phyloP scores from a whole-genome alignment of 1,140 invertebrate genomes.

The Colletes gigas region DNA sequence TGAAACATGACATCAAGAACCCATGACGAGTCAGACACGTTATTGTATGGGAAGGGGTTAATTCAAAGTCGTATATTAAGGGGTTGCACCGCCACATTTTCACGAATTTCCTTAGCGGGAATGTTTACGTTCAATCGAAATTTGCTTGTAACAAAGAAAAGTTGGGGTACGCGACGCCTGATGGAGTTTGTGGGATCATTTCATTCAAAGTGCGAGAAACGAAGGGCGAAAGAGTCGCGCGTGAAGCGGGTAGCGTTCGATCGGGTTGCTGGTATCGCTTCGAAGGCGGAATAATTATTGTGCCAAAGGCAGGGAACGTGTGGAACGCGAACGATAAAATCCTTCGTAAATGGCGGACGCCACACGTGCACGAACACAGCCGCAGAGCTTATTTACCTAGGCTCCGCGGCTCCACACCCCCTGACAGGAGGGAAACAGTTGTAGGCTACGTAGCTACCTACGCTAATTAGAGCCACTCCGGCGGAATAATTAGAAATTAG shows the following conservation, averaged over 20 bases:
- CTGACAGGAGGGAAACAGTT: slow-evolving; percentile 36
- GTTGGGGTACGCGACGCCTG: too few relatives aligned
- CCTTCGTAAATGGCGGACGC: slow-evolving; percentile 15
- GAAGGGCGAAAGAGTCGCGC: too few relatives aligned
- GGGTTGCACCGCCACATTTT: too few relatives aligned
- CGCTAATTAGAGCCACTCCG: slow-evolving; percentile 69
- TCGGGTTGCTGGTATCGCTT: slow-evolving; percentile 7
- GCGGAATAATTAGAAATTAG: slow-evolving; percentile 71
- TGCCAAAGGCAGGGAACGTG: slow-evolving; percentile 14
- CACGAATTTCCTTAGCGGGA: too few relatives aligned
- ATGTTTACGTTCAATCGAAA: too few relatives aligned
- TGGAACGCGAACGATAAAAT: slow-evolving; percentile 37
- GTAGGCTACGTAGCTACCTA: slow-evolving; percentile 45
- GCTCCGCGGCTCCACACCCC: slow-evolving; percentile 6
- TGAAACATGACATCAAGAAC: too few relatives aligned
- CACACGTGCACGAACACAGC: slow-evolving; percentile 1
- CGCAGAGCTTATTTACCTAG: slow-evolving; percentile 50
- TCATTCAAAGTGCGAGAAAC: too few relatives aligned
- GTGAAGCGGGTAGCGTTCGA: background rate
- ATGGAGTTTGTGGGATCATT: too few relatives aligned
- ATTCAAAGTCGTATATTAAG: too few relatives aligned
- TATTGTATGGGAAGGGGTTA: too few relatives aligned
- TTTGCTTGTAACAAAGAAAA: too few relatives aligned
- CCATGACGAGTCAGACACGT: too few relatives aligned
- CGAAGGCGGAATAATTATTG: slow-evolving; percentile 46